A percentile compares a stretch with the other conserved stretches of the same genome.
Conservation (phyloP, 1,140 invertebrate species). For the Drosophila busckii region DNA sequence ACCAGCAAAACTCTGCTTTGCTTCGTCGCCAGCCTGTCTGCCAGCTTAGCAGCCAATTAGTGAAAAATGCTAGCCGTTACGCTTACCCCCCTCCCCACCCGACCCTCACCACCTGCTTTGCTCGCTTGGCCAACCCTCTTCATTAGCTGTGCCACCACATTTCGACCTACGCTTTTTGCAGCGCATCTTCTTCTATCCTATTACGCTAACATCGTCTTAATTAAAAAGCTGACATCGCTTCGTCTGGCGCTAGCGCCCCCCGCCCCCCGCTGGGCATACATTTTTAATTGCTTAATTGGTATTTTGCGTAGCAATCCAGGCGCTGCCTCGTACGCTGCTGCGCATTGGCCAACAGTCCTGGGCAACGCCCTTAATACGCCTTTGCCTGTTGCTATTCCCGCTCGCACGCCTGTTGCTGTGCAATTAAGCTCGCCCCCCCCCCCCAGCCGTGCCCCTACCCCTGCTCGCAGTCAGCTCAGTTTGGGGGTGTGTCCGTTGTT, state of each 20-base stretch:
- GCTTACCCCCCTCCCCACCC: neutral
- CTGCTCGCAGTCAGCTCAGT: constrained; percentile 32
- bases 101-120: neutral
- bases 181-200: constrained; percentile 77
- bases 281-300: constrained; percentile 79
- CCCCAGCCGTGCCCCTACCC: too few species aligned
- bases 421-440: constrained; percentile 51
- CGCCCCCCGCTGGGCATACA: constrained; percentile 19
- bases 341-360: constrained; percentile 2
- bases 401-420: constrained; percentile 41
- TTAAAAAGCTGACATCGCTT: constrained; percentile 74
- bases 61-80: constrained; percentile 43
- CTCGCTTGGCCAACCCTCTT: constrained; percentile 51
- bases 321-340: constrained; percentile 12
- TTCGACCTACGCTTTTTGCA: constrained; percentile 77
- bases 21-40: neutral
- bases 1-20: neutral
- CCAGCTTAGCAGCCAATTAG: constrained; percentile 51
- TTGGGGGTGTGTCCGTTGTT: neutral
- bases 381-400: constrained; percentile 8
- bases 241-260: neutral
- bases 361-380: constrained; percentile 18
- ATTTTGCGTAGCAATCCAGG: constrained; percentile 54
- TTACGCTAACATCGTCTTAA: constrained; percentile 78
- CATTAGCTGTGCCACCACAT: constrained; percentile 74